Evolutionary conservation across 2,113 vertebrate genomes (phyloP).

Genomic region (Osmerus eperlanus): DNA sequence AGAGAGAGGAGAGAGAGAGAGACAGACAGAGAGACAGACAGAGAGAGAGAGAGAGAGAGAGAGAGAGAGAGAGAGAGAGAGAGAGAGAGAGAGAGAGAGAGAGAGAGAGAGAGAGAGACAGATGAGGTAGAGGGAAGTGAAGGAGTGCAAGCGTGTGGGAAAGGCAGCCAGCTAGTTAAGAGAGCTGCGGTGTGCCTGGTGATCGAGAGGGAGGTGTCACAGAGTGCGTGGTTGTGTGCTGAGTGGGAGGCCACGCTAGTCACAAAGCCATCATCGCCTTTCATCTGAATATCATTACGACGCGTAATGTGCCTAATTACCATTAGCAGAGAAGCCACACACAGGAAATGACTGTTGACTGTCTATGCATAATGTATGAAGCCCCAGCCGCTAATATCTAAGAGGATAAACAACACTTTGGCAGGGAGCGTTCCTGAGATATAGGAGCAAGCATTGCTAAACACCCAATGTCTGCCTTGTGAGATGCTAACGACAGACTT

Average conservation of each 20-base stretch:
- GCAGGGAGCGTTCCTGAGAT: background rate
- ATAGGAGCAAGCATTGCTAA: background rate
- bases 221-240: constrained; percentile 24
- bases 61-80: constrained; percentile 3
- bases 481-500: constrained; percentile 2
- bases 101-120: background rate
- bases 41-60: background rate
- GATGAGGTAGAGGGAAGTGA: too few species aligned
- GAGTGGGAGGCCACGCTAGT: constrained; percentile 50
- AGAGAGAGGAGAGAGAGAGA: too few species aligned
- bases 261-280: constrained; percentile 43
- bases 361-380: constrained; percentile 64
- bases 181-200: too few species aligned
- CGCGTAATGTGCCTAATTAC: constrained; percentile 36
- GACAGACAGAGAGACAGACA: too few species aligned
- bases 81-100: constrained; percentile 17
- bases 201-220: constrained; percentile 31
- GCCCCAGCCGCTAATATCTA: constrained; percentile 40
- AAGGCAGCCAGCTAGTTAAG: too few species aligned
- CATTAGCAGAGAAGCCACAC: constrained; percentile 49
- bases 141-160: too few species aligned
- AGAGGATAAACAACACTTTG: constrained; percentile 45
- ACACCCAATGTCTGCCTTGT: constrained; percentile 2
- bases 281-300: constrained; percentile 29
- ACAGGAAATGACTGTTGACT: constrained; percentile 52